These are phyloP conservation scores for Conistra vaccinii DNA, from an alignment of 2,888 invertebrate species.

Conservation along the genomic window DNA sequence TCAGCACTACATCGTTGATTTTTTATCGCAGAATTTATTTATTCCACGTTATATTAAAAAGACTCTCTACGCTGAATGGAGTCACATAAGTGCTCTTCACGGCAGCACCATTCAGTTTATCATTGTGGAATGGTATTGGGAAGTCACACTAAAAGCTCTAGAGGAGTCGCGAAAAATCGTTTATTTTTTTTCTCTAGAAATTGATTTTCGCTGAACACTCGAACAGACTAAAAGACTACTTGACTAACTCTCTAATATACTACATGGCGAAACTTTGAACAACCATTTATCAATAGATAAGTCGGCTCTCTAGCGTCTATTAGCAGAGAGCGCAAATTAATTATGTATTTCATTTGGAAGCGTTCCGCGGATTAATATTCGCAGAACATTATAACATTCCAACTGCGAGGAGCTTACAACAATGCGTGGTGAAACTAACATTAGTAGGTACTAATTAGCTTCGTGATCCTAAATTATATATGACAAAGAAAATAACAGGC, in stretches of 20 bases:
- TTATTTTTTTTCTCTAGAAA: conserved; percentile 67
- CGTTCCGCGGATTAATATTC: conserved; percentile 37
- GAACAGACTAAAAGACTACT: conserved; percentile 32
- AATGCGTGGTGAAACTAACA: conserved; percentile 24
- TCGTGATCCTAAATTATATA: conserved; percentile 48
- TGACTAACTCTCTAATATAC: conserved; percentile 18
- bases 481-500: conserved; percentile 45
- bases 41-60: conserved; percentile 56
- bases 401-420: conserved; percentile 12
- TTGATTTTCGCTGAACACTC: conserved; percentile 55
- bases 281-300: conserved; percentile 41
- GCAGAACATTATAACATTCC: conserved; percentile 27
- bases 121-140: conserved; percentile 67
- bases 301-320: conserved; percentile 10
- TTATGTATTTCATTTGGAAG: conserved; percentile 40
- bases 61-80: conserved; percentile 58
- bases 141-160: conserved; percentile 73
- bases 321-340: conserved; percentile 18
- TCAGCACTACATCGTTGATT: conserved; percentile 26
- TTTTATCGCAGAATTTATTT: conserved; percentile 49
- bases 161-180: conserved; percentile 63
- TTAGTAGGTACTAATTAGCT: conserved; percentile 50
- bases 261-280: conserved; percentile 26
- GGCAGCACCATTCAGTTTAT: conserved; percentile 69
- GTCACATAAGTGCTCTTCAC: conserved; percentile 69